phyloP scores from a whole-genome alignment of 2,113 vertebrate genomes.

The Bos javanicus region DNA sequence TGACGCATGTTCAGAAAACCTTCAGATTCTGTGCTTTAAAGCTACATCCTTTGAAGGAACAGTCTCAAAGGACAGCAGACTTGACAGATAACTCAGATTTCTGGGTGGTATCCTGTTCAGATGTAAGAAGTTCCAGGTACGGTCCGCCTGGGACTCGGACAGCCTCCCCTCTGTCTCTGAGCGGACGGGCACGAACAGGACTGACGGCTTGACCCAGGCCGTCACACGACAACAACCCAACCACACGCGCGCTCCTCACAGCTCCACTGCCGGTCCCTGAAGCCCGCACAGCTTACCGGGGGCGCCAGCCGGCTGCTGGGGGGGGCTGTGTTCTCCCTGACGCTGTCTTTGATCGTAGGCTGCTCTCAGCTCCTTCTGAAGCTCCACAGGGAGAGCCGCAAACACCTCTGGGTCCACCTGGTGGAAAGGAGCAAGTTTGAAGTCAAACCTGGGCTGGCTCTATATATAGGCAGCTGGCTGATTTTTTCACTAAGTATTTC shows the following conservation, averaged over 20 bases:
- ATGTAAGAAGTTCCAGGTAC: neutral
- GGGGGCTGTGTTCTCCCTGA: slow-evolving; percentile 71
- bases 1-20: neutral
- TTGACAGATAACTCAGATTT: neutral
- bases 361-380: slow-evolving; percentile 93
- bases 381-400: slow-evolving; percentile 92
- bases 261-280: neutral
- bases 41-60: neutral
- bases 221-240: rapidly evolving
- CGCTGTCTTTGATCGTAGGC: slow-evolving; percentile 88
- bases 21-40: neutral
- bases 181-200: neutral
- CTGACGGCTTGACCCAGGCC: neutral
- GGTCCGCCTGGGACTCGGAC: neutral
- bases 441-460: neutral
- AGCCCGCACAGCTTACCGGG: slow-evolving; percentile 69
- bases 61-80: neutral
- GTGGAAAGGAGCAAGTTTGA: neutral
- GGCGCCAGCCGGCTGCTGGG: slow-evolving; percentile 72
- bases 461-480: neutral
- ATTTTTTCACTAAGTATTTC: neutral
- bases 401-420: slow-evolving; percentile 98
- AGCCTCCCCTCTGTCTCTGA: no score
- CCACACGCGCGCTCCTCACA: no score
- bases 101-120: neutral